Evolutionary conservation across 2,888 invertebrate species (phyloP).

Genomic region (Encarsia formosa): DNA sequence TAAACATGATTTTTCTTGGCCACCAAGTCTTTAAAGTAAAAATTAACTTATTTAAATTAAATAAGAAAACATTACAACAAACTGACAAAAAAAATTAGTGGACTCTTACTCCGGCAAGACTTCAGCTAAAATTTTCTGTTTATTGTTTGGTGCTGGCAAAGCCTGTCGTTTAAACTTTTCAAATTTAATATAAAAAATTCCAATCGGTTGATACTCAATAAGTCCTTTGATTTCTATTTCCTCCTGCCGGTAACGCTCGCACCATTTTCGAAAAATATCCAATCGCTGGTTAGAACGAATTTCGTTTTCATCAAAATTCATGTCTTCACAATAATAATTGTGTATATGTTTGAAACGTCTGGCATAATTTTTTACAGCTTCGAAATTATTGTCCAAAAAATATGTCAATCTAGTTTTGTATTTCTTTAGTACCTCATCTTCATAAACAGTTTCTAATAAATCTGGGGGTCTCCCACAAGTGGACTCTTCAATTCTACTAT

Average conservation of each 20-base stretch:
- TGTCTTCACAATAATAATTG: slow-evolving; percentile 67
- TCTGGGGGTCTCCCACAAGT: slow-evolving; percentile 72
- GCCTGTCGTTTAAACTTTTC: slow-evolving; percentile 68
- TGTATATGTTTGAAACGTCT: slow-evolving; percentile 64
- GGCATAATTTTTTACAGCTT: slow-evolving; percentile 62
- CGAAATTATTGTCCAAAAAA: slow-evolving; percentile 60
- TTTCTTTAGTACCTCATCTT: slow-evolving; percentile 59
- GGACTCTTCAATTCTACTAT: slow-evolving; percentile 75
- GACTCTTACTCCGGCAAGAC: slow-evolving; percentile 64
- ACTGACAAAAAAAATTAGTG: no score
- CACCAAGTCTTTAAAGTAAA: no score
- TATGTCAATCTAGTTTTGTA: slow-evolving; percentile 59
- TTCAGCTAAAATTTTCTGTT: slow-evolving; percentile 63
- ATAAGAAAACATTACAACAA: background rate
- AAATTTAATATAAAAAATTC: slow-evolving; percentile 68
- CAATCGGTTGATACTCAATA: slow-evolving; percentile 65
- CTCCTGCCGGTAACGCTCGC: slow-evolving; percentile 68
- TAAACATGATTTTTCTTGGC: no score
- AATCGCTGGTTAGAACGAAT: slow-evolving; percentile 60
- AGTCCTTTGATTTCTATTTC: slow-evolving; percentile 65
- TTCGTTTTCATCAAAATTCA: slow-evolving; percentile 59
- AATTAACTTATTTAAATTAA: background rate
- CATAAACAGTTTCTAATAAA: slow-evolving; percentile 65
- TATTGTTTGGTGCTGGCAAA: slow-evolving; percentile 66
- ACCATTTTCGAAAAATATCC: slow-evolving; percentile 62